A percentile compares a stretch with the other conserved stretches of the same genome.
These are phyloP conservation scores for Decapterus maruadsi DNA, from an alignment of 2,797 vertebrate species.

Conservation along the genomic window DNA sequence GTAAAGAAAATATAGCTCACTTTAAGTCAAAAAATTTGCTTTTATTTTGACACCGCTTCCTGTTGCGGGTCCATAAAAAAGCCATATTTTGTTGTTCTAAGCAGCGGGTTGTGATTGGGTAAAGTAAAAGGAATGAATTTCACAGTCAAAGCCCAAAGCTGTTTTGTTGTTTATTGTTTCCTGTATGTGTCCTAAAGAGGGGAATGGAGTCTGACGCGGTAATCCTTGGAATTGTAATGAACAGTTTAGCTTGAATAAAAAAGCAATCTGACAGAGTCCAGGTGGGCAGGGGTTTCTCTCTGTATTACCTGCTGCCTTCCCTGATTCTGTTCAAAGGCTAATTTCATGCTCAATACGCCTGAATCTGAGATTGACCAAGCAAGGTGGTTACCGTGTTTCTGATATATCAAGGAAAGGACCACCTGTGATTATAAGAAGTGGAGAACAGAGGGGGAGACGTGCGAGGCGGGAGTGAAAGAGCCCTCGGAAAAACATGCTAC, in stretches of 20 bases:
- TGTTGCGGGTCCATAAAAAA: constrained; percentile 20
- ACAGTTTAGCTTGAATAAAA: constrained; percentile 52
- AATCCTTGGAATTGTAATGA: constrained; percentile 61
- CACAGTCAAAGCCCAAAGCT: constrained; percentile 19
- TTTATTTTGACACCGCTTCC: constrained; percentile 7
- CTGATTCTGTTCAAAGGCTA: constrained; percentile 47
- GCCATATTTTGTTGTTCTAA: constrained; percentile 28
- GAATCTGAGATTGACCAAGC: constrained; percentile 12
- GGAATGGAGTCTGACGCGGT: constrained; percentile 43
- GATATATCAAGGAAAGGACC: constrained; percentile 22
- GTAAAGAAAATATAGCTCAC: neutral
- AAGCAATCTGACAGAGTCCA: constrained; percentile 64
- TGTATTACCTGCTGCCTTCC: constrained; percentile 32
- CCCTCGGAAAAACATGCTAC: neutral
- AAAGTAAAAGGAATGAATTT: constrained; percentile 25
- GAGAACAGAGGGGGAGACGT: constrained; percentile 16
- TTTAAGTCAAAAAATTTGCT: neutral
- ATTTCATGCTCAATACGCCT: constrained; percentile 52
- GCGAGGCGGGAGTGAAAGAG: neutral
- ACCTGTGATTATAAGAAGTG: constrained; percentile 28
- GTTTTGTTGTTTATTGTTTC: constrained; percentile 32
- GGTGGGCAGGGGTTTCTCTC: constrained; percentile 42
- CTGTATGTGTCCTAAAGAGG: constrained; percentile 25
- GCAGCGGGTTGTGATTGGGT: neutral
- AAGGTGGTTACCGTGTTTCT: constrained; percentile 7